Base-by-base conservation (phyloP, 2,113 vertebrate genomes). In the Brachyhypopomus occidentalis region DNA sequence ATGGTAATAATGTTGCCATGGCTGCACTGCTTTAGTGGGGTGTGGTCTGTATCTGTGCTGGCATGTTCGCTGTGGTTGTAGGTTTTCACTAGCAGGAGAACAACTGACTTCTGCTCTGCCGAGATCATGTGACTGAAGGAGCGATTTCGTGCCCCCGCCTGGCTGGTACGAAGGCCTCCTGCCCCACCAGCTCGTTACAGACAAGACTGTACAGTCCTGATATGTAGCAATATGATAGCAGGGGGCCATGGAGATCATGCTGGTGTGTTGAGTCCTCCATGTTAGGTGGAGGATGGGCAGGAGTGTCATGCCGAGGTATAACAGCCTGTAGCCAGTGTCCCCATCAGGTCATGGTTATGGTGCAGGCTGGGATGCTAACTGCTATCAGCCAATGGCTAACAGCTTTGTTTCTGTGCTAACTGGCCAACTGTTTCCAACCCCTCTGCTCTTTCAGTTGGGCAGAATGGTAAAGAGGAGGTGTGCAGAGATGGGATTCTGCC, bases 21-120 rank as follows among this genome's bases (percentile, higher is more conserved):
- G 23, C 56, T 79, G 22, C 88, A 72, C 87, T 66, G 8, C 22
- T 55, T 22, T 22, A 7, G 19, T 45, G 20, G 17, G 69, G 76
- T 30, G 76, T 30, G 25, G 34, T 63, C 14, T 19, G 14, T 66
- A 79, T 87, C 59, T 80, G 5, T 64, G 11, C 41, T 41, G 41
- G 41, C 41, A 9, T 41, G 41, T 9, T 4, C 41, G 9, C 2
- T 41, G 41, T 41, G 41, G 45, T 52, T 52, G 12, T 11, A 52
- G 9, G 45, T 52, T 52, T 14, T 52, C 45, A 14, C 45, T 14
- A 41, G 41, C 41, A 41, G 41, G 41, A 41, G 41, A 6, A 41
- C 41, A 9, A 41, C 41, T 41, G 41, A 41, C 5, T 41, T 6
- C 41, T 41, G 41, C 5, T 8, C 5, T 6, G 41, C 12, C 1